Percentiles rank a stretch among this genome's conserved stretches.
These are phyloP conservation scores for Dendrocincla tyrannina DNA, from an alignment of 2,797 vertebrate genomes.

Conservation along the genomic window DNA sequence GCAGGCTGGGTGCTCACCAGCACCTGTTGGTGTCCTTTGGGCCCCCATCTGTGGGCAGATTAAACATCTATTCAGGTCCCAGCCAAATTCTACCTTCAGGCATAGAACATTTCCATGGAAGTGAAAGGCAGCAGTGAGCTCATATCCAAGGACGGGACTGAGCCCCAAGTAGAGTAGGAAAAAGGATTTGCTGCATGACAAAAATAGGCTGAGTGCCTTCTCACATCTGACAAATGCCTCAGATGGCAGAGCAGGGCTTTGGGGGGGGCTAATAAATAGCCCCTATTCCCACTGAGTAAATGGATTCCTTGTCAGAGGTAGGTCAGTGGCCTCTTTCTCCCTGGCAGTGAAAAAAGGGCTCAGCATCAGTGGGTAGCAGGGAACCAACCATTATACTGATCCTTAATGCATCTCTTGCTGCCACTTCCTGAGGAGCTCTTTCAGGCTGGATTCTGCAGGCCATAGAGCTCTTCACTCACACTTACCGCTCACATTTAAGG, in stretches of 20 bases:
- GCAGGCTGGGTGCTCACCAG: neutral
- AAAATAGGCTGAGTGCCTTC: slow-evolving; percentile 38
- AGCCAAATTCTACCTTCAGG: slow-evolving; percentile 34
- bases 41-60: neutral
- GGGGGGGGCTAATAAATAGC: neutral
- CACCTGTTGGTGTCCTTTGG: slow-evolving; percentile 17
- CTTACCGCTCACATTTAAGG: neutral
- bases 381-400: neutral
- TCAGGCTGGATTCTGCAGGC: neutral
- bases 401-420: neutral
- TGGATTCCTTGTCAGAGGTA: slow-evolving; percentile 1
- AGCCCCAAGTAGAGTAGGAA: slow-evolving; percentile 43
- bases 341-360: neutral
- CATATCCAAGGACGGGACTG: slow-evolving; percentile 34
- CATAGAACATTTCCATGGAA: neutral
- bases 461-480: neutral
- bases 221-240: slow-evolving; percentile 32
- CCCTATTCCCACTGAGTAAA: neutral
- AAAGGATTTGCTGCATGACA: slow-evolving; percentile 53
- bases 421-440: neutral
- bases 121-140: slow-evolving; percentile 7
- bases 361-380: neutral
- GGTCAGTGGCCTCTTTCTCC: neutral
- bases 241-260: neutral
- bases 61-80: neutral